These are phyloP conservation scores for Cepphus grylle DNA, from an alignment of 2,113 vertebrate species.

Conservation along the genomic window DNA sequence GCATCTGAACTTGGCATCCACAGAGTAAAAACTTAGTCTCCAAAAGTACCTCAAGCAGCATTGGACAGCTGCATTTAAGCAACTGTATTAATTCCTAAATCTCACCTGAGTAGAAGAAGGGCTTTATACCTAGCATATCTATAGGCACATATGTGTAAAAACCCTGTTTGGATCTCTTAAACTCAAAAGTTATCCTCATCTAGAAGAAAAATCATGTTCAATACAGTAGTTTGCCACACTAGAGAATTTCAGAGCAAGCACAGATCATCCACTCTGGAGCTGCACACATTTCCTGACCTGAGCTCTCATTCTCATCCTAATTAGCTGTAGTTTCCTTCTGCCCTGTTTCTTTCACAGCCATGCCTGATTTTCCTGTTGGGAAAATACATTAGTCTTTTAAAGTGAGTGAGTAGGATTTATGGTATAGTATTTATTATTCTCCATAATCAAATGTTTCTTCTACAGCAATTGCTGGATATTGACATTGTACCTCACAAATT, in stretches of 20 bases:
- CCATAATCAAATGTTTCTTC: not conserved
- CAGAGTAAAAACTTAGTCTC: not conserved
- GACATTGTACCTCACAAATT: not conserved
- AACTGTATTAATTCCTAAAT: not conserved
- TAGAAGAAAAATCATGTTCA: not conserved
- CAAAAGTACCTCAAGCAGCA: not conserved
- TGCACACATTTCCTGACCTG: not conserved
- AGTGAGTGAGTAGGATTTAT: not conserved
- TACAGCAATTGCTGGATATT: not conserved
- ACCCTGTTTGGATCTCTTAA: not conserved
- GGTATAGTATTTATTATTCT: not conserved
- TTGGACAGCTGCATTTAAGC: not conserved
- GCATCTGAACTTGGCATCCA: not conserved
- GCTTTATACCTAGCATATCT: not conserved
- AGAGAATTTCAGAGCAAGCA: not conserved
- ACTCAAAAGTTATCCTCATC: not conserved
- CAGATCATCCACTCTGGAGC: not conserved
- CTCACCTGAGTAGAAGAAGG: not conserved
- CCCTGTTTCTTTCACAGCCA: not conserved
- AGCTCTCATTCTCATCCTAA: not conserved
- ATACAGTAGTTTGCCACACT: not conserved
- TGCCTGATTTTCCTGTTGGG: not conserved
- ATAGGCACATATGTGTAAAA: not conserved
- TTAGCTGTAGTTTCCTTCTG: not conserved
- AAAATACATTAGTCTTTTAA: not conserved